Conservation (phyloP, 2,797 vertebrate genomes). For the Dicrostonyx torquatus region DNA sequence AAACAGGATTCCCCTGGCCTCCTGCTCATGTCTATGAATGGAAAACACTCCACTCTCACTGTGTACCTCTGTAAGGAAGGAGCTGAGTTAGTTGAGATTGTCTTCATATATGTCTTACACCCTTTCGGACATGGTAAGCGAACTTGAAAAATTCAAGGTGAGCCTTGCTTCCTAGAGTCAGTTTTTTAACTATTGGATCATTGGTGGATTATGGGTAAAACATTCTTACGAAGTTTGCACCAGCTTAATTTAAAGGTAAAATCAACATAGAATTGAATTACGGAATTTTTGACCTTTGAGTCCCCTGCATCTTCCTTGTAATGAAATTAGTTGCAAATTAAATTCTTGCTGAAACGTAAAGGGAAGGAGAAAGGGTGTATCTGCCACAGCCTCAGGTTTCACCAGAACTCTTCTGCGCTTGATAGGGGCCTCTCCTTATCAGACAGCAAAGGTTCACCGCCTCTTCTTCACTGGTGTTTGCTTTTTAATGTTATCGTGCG, state of each 20-base stretch:
- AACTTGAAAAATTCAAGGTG: constrained; percentile 72
- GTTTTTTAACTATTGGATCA: constrained; percentile 64
- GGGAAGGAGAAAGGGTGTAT: constrained; percentile 45
- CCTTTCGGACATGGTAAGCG: constrained; percentile 72
- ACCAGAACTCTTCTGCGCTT: not conserved
- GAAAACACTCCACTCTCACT: constrained; percentile 33
- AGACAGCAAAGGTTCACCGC: constrained; percentile 71
- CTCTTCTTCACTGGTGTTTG: constrained; percentile 83
- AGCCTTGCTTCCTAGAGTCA: constrained; percentile 62
- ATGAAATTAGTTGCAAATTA: constrained; percentile 76
- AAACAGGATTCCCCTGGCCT: constrained; percentile 65
- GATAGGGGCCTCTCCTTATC: constrained; percentile 70
- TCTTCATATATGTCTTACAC: constrained; percentile 67
- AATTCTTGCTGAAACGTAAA: constrained; percentile 76
- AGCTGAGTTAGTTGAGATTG: constrained; percentile 70
- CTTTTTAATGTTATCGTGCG: constrained; percentile 83
- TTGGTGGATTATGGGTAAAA: constrained; percentile 59
- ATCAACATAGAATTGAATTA: constrained; percentile 72
- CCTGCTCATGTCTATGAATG: constrained; percentile 26
- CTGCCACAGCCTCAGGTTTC: constrained; percentile 53
- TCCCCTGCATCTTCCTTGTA: constrained; percentile 8
- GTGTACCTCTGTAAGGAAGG: constrained; percentile 68
- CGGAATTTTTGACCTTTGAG: constrained; percentile 68
- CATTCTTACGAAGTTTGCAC: constrained; percentile 76
- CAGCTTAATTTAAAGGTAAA: constrained; percentile 66